Conservation (phyloP, 1,140 invertebrate species). For the Geopemphigus sp. region DNA sequence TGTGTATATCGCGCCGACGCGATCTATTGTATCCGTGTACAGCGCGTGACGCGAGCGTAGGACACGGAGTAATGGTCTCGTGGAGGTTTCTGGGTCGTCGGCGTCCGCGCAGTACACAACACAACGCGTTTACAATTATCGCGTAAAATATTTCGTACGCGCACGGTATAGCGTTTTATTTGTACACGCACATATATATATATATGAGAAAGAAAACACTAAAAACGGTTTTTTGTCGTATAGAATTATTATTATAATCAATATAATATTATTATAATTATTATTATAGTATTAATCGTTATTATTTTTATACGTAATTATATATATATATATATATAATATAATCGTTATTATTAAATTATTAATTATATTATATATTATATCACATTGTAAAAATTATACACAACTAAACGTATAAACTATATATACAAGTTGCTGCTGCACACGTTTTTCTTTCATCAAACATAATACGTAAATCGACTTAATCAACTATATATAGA, state of each 20-base stretch:
- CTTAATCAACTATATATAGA: constrained; percentile 27
- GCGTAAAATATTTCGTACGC: no score
- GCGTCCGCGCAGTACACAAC: no score
- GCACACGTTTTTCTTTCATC: constrained; percentile 4
- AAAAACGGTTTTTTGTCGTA: constrained; percentile 32
- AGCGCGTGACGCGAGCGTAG: no score
- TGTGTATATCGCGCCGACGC: no score
- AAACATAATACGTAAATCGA: constrained; percentile 1
- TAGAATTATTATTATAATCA: constrained; percentile 29
- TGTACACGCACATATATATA: not conserved
- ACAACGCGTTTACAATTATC: no score
- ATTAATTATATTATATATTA: constrained; percentile 28
- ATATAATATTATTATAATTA: constrained; percentile 28
- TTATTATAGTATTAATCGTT: constrained; percentile 32
- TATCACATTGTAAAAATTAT: constrained; percentile 43
- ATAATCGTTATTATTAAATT: constrained; percentile 14
- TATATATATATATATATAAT: not conserved
- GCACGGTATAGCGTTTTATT: no score
- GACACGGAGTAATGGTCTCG: no score
- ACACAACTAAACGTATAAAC: constrained; percentile 21
- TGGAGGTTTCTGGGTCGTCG: no score
- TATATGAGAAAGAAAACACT: not conserved
- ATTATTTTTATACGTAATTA: constrained; percentile 28
- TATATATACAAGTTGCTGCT: constrained; percentile 27
- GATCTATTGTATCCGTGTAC: no score